Conservation (phyloP, 2,888 invertebrate species). For the Cylloceria caligata region DNA sequence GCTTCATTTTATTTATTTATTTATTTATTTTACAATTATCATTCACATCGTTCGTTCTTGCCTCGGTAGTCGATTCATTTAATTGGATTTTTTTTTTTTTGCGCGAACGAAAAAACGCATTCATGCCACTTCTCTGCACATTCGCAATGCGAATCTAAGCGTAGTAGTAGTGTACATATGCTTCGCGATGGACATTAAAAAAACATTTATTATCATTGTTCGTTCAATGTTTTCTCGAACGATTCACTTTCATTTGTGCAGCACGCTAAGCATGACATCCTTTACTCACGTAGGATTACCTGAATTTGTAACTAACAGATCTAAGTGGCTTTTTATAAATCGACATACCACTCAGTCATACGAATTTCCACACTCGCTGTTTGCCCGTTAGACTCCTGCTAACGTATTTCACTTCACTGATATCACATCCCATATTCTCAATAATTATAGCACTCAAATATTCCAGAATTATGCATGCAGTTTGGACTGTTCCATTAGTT, state of each 20-base stretch:
- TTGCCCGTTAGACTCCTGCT: slow-evolving; percentile 18
- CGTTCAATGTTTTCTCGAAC: slow-evolving; percentile 52
- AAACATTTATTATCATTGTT: too few species aligned
- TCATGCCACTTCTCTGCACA: slow-evolving; percentile 50
- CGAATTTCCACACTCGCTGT: slow-evolving; percentile 39
- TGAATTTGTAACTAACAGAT: slow-evolving; percentile 60
- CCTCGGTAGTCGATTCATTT: slow-evolving; percentile 62
- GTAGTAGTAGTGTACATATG: slow-evolving; percentile 61
- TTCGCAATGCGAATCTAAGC: slow-evolving; percentile 52
- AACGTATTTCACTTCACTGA: not conserved
- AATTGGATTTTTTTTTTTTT: slow-evolving; percentile 53
- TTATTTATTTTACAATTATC: not conserved
- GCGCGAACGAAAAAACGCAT: slow-evolving; percentile 42
- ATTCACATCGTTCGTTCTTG: slow-evolving; percentile 54
- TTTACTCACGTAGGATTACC: slow-evolving; percentile 63
- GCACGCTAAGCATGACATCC: slow-evolving; percentile 65
- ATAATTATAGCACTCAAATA: slow-evolving; percentile 5
- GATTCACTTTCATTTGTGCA: slow-evolving; percentile 59
- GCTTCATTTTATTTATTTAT: slow-evolving; percentile 34
- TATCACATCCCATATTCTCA: slow-evolving; percentile 7
- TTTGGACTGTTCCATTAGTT: slow-evolving; percentile 13
- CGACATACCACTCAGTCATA: slow-evolving; percentile 36
- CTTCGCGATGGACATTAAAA: slow-evolving; percentile 57
- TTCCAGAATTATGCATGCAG: slow-evolving; percentile 34
- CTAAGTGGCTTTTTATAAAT: slow-evolving; percentile 59